phyloP scores from a whole-genome alignment of 2,888 invertebrate genomes.

The Adelognathus sp. region DNA sequence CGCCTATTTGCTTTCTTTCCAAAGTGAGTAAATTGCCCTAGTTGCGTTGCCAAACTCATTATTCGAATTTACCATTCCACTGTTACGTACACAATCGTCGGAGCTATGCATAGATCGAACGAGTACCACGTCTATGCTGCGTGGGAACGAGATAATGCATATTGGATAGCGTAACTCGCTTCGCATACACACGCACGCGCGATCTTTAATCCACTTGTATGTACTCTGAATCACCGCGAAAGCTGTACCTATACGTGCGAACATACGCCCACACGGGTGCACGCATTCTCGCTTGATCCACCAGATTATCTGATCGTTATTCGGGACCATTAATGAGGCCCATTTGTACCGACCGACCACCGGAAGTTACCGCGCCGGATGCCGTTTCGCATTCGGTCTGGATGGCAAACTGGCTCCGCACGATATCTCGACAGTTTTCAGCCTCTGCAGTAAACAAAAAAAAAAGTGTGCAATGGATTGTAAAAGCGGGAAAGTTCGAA shows the following conservation, averaged over 20 bases:
- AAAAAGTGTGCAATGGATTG: conserved; percentile 57
- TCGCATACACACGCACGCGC: not conserved
- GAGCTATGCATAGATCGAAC: conserved; percentile 15
- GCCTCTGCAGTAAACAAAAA: not conserved
- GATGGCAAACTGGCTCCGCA: not conserved
- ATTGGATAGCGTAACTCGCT: conserved; percentile 43
- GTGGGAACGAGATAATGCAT: conserved; percentile 53
- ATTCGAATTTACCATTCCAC: conserved; percentile 4
- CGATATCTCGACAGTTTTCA: not conserved
- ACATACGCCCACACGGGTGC: not conserved
- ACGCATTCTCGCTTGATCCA: not conserved
- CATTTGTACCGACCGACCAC: conserved; percentile 3
- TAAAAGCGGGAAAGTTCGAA: conserved; percentile 69
- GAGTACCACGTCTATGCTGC: conserved; percentile 8
- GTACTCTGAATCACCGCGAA: not conserved
- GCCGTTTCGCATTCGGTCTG: conserved; percentile 2
- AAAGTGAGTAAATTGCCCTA: conserved; percentile 28
- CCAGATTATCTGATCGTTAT: conserved; percentile 37
- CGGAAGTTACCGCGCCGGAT: conserved; percentile 44
- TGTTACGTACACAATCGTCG: conserved; percentile 40
- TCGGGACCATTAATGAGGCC: conserved; percentile 34
- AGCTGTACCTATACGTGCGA: too few relatives aligned
- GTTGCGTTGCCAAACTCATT: conserved; percentile 40
- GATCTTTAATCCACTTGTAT: not conserved
- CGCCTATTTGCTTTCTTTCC: not conserved